Evolutionary conservation across 2,113 vertebrate genomes (phyloP).

Genomic region (Ciconia stormi): DNA sequence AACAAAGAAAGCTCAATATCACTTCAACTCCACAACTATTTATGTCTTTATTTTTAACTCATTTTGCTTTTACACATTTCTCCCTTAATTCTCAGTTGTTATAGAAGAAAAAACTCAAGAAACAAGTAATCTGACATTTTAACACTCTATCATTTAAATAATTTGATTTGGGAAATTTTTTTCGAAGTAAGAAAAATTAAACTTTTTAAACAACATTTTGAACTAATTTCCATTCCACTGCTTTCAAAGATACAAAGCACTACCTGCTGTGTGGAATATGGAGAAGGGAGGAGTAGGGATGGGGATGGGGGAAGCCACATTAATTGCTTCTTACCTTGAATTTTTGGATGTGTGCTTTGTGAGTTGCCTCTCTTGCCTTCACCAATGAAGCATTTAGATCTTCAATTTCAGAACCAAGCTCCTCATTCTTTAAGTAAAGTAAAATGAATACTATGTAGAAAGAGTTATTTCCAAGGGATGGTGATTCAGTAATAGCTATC

Average conservation of each 20-base stretch:
- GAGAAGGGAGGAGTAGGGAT: not conserved
- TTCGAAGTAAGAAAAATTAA: not conserved
- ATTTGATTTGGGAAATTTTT: not conserved
- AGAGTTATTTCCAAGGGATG: not conserved
- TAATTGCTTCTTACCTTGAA: conserved; percentile 77
- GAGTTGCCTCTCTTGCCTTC: conserved; percentile 82
- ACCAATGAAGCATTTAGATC: conserved; percentile 80
- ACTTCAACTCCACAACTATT: not conserved
- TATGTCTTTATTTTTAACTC: not conserved
- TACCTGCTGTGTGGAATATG: not conserved
- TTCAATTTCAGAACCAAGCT: conserved; percentile 86
- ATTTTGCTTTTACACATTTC: not conserved
- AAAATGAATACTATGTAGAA: not conserved
- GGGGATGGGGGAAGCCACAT: not conserved
- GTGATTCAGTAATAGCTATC: not conserved
- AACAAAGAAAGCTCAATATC: not conserved
- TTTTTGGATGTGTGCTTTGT: conserved; percentile 84
- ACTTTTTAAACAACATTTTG: not conserved
- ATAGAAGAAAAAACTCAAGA: not conserved
- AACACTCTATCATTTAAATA: not conserved
- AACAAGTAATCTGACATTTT: not conserved
- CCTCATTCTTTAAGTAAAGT: conserved; percentile 79
- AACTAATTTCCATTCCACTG: not conserved
- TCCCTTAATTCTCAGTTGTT: not conserved
- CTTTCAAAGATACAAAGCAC: not conserved